phyloP scores from a whole-genome alignment of 1,140 invertebrate species.

The Anoplolepis gracilipes region DNA sequence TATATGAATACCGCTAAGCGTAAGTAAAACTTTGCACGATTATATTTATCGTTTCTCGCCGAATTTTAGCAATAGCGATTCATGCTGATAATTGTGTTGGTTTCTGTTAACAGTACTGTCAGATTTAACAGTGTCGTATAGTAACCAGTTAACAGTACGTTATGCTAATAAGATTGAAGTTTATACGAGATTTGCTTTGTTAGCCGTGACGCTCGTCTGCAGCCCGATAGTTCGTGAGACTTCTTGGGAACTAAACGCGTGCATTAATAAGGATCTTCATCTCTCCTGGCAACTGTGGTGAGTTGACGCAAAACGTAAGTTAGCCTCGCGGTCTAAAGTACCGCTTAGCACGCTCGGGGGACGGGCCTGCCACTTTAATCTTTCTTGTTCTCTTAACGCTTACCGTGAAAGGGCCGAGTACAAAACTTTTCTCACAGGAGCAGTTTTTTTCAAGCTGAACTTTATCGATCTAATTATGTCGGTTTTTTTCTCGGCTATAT shows the following conservation, averaged over 20 bases:
- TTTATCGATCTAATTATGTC: constrained; percentile 53
- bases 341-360: constrained; percentile 48
- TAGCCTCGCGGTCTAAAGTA: constrained; percentile 40
- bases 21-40: background rate
- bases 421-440: constrained; percentile 27
- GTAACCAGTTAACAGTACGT: constrained; percentile 32
- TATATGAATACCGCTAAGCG: background rate
- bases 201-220: constrained; percentile 5
- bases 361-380: constrained; percentile 37
- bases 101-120: constrained; percentile 44
- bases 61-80: constrained; percentile 45
- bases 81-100: constrained; percentile 23
- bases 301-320: constrained; percentile 37
- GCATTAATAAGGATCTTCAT: constrained; percentile 59
- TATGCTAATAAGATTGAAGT: constrained; percentile 58
- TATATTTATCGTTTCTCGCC: background rate
- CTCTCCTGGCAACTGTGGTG: constrained; percentile 27
- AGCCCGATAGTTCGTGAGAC: constrained; percentile 27
- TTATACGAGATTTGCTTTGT: constrained; percentile 59
- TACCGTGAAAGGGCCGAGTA: background rate
- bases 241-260: constrained; percentile 54
- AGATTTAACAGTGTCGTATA: constrained; percentile 19
- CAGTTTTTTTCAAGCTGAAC: constrained; percentile 23
- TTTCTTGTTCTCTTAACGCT: constrained; percentile 42
- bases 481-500: background rate